phyloP scores from a whole-genome alignment of 2,888 invertebrate species.

The Hemicrepidius hirtus region DNA sequence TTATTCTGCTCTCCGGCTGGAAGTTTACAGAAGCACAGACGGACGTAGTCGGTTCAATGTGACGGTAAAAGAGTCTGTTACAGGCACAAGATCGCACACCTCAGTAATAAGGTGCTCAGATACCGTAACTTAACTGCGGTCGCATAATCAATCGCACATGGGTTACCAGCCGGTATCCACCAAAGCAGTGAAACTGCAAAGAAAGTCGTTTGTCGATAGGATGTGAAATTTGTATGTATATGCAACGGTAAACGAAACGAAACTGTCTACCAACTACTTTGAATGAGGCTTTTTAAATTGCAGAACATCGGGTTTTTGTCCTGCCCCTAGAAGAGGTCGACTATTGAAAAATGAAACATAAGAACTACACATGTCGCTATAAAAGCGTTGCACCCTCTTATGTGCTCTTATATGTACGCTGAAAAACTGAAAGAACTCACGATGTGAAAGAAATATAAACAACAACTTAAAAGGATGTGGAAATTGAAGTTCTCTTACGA shows the following conservation, averaged over 20 bases:
- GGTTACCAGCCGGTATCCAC: conserved; percentile 29
- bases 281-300: neutral
- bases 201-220: conserved; percentile 32
- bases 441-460: conserved; percentile 5
- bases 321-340: conserved; percentile 10
- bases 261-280: neutral
- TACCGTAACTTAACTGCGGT: conserved; percentile 60
- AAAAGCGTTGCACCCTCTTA: neutral
- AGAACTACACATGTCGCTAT: neutral
- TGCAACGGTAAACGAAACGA: neutral
- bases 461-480: too few species aligned
- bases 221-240: neutral
- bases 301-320: neutral
- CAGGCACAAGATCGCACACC: conserved; percentile 37
- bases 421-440: neutral
- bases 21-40: conserved; percentile 1
- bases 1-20: neutral
- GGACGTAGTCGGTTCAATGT: conserved; percentile 6
- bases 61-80: conserved; percentile 35
- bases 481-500: too few species aligned
- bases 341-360: conserved; percentile 3
- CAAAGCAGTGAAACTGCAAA: conserved; percentile 34
- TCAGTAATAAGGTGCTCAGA: conserved; percentile 50
- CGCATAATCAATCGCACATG: conserved; percentile 49
- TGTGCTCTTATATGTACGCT: neutral